Base-by-base conservation (phyloP, 2,888 invertebrate species). In the Brachylomia viminalis region DNA sequence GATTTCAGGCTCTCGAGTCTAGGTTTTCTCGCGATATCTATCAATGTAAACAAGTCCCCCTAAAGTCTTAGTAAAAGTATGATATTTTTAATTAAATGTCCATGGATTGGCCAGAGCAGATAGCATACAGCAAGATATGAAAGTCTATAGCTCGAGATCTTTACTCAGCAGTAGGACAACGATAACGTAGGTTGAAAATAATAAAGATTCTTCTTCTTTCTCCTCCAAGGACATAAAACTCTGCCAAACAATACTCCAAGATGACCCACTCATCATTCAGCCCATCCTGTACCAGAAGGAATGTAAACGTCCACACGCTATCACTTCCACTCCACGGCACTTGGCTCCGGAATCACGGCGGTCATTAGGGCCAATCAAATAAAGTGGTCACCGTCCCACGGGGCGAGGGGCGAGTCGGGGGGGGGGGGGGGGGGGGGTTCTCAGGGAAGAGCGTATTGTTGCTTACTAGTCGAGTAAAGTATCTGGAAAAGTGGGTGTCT, bases 331-430 rank as follows among this genome's bases (percentile, higher is more conserved):
- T 86, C 42, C 83, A 17, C 83, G 59, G 74, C 72, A 77, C 79
- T 86, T 65, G 68, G 68, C 77, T 72, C 58, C 62, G 77, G 85
- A 88, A 90, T 91, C 90, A 88, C 90, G 84, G 84, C 74, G 88
- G 90, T 92, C 91, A 93, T 93, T 93, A 93, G 87, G 88, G 90
- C 87, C 92, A 93, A 93, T 93, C 92, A 90, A 91, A 91, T 90
- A 91, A 93, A 93, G 93, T 93, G 93, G 91, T 83, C 70, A 72
- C 82, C 82, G 85, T 88, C 91, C 88, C 88, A 79, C 61, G 89
- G 79, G 89, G 70, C 80, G 45, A 10, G 67, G 30, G 58, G 58
- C 45, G 68, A 59, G 71, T n/a, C 52, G 33, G 0, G 38, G 33
- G 30, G 33, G 13, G 47, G 15, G 23, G 61, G 15, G 47, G 27